phyloP scores from a whole-genome alignment of 2,113 vertebrate genomes.

The Rattus rattus region DNA sequence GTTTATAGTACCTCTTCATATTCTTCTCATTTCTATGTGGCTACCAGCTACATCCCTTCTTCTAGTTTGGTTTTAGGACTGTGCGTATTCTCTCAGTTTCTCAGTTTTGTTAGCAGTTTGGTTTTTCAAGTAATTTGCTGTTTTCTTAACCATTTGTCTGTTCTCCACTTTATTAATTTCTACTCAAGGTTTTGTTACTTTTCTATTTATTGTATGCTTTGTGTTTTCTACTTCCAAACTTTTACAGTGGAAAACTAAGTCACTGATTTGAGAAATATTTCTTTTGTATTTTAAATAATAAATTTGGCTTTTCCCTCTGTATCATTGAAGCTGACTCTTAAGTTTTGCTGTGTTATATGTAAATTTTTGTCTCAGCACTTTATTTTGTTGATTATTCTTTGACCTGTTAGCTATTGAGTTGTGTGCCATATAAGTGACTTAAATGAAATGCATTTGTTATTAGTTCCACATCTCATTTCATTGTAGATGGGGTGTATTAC shows the following conservation, averaged over 20 bases:
- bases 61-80: not conserved
- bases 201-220: not conserved
- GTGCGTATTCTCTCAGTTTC: not conserved
- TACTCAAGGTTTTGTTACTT: not conserved
- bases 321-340: not conserved
- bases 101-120: not conserved
- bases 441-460: not conserved
- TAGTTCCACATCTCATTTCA: not conserved
- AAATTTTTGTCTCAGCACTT: not conserved
- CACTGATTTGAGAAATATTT: not conserved
- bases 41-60: not conserved
- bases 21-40: not conserved
- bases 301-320: not conserved
- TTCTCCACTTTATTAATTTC: not conserved
- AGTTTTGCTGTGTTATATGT: not conserved
- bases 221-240: not conserved
- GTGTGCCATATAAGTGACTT: not conserved
- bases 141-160: not conserved
- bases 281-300: not conserved
- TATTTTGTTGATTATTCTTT: not conserved
- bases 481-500: not conserved
- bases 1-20: not conserved
- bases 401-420: not conserved
- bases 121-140: not conserved
- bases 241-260: not conserved